phyloP scores from a whole-genome alignment of 2,888 invertebrate genomes.

The Lepeophtheirus nordmannii region DNA sequence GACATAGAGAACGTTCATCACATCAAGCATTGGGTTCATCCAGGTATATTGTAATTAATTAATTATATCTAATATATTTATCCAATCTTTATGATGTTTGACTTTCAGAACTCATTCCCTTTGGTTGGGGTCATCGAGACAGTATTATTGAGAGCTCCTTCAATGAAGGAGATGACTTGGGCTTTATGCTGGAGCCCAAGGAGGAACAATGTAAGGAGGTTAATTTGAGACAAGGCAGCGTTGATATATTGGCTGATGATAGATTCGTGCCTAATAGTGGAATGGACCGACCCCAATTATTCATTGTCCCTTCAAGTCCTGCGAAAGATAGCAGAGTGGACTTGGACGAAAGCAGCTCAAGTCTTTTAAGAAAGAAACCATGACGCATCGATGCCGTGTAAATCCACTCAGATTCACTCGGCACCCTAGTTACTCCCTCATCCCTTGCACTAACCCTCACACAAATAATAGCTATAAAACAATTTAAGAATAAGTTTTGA shows the following conservation, averaged over 20 bases:
- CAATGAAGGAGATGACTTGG: too few species aligned
- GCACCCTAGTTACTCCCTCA: neutral
- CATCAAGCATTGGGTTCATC: conserved; percentile 21
- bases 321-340: neutral
- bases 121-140: conserved; percentile 20
- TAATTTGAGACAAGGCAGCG: too few species aligned
- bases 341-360: neutral
- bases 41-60: conserved; percentile 5
- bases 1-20: conserved; percentile 9
- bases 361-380: neutral
- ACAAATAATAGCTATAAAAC: too few species aligned
- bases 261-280: too few species aligned
- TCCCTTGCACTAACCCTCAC: too few species aligned
- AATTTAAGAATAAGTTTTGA: too few species aligned
- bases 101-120: conserved; percentile 19
- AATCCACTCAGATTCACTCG: neutral
- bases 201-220: too few species aligned
- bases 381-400: neutral
- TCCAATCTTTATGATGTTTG: neutral
- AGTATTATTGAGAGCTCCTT: too few species aligned
- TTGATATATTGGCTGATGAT: too few species aligned
- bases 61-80: neutral
- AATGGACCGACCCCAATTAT: neutral
- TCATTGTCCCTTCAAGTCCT: neutral
- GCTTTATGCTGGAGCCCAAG: too few species aligned